A percentile compares a stretch with the other conserved stretches of the same genome.
Evolutionary conservation across 2,797 vertebrate species (phyloP).

Genomic region (Macropodus opercularis): DNA sequence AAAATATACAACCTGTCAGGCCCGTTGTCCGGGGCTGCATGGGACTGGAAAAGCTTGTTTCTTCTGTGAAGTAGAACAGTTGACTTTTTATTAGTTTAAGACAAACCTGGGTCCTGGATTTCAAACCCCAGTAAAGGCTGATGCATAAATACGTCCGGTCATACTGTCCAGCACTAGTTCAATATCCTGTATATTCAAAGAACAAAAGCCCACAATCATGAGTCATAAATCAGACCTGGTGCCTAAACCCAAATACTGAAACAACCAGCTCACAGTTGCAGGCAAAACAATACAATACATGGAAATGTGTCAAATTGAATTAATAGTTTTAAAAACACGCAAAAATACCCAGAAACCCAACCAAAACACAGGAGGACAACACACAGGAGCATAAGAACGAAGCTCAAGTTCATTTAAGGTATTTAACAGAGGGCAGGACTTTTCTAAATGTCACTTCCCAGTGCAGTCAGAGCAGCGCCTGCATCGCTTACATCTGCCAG

Average conservation of each 20-base stretch:
- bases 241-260: conserved; percentile 27
- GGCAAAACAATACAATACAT: neutral
- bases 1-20: too few relatives aligned
- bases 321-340: neutral
- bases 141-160: too few relatives aligned
- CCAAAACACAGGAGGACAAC: neutral
- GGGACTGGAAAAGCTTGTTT: too few relatives aligned
- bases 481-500: conserved; percentile 51
- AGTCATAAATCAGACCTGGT: conserved; percentile 32
- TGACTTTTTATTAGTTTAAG: too few relatives aligned
- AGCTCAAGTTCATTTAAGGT: neutral
- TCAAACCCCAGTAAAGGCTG: too few relatives aligned
- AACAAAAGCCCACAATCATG: conserved; percentile 34
- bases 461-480: conserved; percentile 1
- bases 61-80: too few relatives aligned
- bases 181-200: too few relatives aligned
- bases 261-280: conserved; percentile 10
- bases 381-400: neutral
- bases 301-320: neutral
- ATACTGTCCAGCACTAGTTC: too few relatives aligned
- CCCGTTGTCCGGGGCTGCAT: too few relatives aligned
- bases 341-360: neutral
- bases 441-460: neutral
- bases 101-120: too few relatives aligned
- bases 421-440: neutral